Conservation (phyloP, 2,113 vertebrate species). For the Ammospiza nelsoni region DNA sequence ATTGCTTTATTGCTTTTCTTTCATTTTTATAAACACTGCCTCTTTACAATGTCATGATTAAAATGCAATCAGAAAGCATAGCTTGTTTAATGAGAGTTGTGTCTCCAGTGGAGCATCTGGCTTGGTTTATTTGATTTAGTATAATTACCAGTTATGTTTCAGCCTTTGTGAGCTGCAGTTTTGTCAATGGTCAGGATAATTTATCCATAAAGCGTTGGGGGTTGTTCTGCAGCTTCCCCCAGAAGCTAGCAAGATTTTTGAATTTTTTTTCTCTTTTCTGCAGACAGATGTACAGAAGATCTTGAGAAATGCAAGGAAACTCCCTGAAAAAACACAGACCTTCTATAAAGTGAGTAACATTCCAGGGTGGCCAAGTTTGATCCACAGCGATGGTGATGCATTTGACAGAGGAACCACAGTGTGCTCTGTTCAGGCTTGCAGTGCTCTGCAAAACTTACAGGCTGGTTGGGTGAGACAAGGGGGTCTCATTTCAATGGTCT, state of each 20-base stretch:
- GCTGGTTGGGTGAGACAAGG: background rate
- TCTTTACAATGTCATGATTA: conserved; percentile 23
- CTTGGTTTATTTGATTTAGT: conserved; percentile 36
- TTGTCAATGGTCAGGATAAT: background rate
- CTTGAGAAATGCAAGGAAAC: conserved; percentile 94
- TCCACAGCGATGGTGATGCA: background rate
- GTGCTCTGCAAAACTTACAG: background rate
- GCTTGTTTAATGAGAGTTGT: background rate
- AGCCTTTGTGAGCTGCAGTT: conserved; percentile 17
- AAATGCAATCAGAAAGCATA: background rate
- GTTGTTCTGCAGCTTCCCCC: background rate
- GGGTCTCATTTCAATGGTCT: background rate
- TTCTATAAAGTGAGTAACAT: conserved; percentile 91
- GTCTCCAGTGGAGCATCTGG: conserved; percentile 33
- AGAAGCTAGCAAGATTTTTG: background rate
- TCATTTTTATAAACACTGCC: background rate
- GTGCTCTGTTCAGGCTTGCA: background rate
- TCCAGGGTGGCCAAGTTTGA: background rate
- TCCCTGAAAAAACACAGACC: conserved; percentile 98
- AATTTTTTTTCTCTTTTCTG: background rate
- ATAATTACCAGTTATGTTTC: conserved; percentile 4
- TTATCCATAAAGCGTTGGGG: background rate
- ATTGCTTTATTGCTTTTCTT: conserved; percentile 44
- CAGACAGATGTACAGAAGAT: conserved; percentile 99
- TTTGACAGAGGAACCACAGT: background rate